A percentile compares a stretch with the other conserved stretches of the same genome.
These are phyloP conservation scores for Noctua janthe DNA, from an alignment of 2,888 invertebrate genomes.

Conservation along the genomic window DNA sequence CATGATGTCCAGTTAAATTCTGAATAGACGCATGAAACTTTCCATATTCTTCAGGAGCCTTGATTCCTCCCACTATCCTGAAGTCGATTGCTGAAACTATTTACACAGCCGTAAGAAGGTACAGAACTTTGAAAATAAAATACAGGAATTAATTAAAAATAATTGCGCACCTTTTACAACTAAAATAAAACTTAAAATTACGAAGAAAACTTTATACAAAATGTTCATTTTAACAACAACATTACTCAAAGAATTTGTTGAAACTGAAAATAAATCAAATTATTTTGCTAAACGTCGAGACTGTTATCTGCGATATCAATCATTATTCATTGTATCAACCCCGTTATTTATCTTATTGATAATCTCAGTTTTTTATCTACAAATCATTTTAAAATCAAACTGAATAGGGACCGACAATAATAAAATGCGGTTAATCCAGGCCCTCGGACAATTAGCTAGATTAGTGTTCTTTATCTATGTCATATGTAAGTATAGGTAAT, in stretches of 20 bases:
- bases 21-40: conserved; percentile 84
- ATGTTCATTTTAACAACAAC: conserved; percentile 41
- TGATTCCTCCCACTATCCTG: conserved; percentile 82
- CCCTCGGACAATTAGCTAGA: neutral
- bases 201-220: conserved; percentile 16
- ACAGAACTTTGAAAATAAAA: neutral
- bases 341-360: conserved; percentile 54
- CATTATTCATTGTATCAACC: conserved; percentile 33
- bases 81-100: conserved; percentile 69
- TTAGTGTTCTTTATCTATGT: neutral
- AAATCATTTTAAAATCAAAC: conserved; percentile 42
- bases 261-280: conserved; percentile 46
- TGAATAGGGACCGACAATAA: conserved; percentile 29
- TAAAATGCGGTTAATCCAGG: conserved; percentile 13
- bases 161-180: conserved; percentile 37
- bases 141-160: neutral
- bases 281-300: conserved; percentile 19
- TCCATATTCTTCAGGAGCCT: conserved; percentile 77
- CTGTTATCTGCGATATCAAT: conserved; percentile 47
- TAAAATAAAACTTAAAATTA: conserved; percentile 25
- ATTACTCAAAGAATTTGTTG: conserved; percentile 24
- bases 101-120: conserved; percentile 23
- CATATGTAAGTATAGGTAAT: neutral
- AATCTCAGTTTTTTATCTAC: conserved; percentile 43
- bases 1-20: conserved; percentile 82